Conservation (phyloP, 2,113 vertebrate species). For the Xiphophorus hellerii region DNA sequence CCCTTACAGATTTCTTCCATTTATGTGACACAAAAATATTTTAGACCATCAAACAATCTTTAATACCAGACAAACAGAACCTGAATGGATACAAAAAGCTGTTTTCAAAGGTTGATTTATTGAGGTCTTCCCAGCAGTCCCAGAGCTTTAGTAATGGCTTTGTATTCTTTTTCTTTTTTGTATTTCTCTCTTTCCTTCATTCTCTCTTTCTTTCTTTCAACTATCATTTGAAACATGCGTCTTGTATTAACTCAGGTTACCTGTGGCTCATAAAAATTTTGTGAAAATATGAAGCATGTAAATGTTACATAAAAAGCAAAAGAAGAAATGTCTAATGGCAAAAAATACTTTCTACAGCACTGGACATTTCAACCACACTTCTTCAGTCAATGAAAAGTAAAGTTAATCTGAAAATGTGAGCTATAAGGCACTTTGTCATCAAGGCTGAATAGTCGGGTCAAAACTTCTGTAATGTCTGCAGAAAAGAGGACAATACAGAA, state of each 20-base stretch:
- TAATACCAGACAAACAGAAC: not conserved
- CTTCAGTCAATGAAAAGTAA: constrained; percentile 25
- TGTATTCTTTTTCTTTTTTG: not conserved
- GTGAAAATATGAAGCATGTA: not conserved
- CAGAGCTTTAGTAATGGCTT: too few species aligned
- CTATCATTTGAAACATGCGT: not conserved
- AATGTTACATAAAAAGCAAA: not conserved
- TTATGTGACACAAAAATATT: not conserved
- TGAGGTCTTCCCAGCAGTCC: too few species aligned
- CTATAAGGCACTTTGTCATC: constrained; percentile 20
- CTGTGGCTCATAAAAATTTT: not conserved
- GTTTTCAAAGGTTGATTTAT: too few species aligned
- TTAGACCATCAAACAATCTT: not conserved
- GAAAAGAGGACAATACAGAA: not conserved
- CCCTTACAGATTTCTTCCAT: not conserved
- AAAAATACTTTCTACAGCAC: too few species aligned
- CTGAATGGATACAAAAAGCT: not conserved
- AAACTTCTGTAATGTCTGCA: not conserved
- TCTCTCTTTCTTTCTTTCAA: not conserved
- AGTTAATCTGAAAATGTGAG: constrained; percentile 28
- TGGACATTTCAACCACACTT: constrained; percentile 29
- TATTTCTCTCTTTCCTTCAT: too few species aligned
- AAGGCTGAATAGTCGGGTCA: not conserved
- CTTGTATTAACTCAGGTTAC: not conserved
- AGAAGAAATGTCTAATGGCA: not conserved